A percentile compares a stretch with the other conserved stretches of the same genome.
phyloP scores from a whole-genome alignment of 2,797 vertebrate genomes.

The Vultur gryphus region DNA sequence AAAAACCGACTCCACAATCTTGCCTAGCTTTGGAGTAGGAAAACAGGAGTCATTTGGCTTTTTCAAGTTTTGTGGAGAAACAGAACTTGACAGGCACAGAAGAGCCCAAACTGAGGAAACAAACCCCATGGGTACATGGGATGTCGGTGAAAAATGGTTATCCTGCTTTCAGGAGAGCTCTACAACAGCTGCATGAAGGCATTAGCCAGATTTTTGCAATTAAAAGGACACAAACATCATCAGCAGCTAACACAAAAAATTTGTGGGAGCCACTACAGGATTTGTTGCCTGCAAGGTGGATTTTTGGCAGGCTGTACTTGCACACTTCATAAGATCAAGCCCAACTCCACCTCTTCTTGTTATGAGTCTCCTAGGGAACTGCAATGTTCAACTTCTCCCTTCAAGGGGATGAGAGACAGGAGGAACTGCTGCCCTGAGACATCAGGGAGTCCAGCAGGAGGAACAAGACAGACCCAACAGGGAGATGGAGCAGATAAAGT shows the following conservation, averaged over 20 bases:
- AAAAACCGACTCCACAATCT: neutral
- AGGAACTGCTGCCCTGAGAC: neutral
- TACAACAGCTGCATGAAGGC: neutral
- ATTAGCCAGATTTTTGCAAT: neutral
- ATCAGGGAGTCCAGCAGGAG: neutral
- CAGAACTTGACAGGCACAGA: constrained; percentile 5
- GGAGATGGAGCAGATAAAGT: neutral
- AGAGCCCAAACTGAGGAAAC: neutral
- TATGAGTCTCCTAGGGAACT: neutral
- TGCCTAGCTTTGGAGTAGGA: neutral
- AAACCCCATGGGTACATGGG: neutral
- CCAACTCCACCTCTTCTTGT: neutral
- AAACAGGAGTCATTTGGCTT: neutral
- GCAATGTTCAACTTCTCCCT: neutral
- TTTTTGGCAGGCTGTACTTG: neutral
- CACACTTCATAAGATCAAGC: neutral
- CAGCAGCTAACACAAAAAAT: neutral
- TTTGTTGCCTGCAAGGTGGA: neutral
- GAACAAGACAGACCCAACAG: neutral
- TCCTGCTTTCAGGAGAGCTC: neutral
- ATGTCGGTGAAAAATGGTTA: constrained; percentile 22
- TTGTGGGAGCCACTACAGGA: neutral
- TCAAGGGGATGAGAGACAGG: neutral
- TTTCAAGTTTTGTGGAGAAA: neutral
- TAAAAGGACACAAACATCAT: neutral